Conservation (phyloP, 2,113 vertebrate species). For the Ceratotherium simum region DNA sequence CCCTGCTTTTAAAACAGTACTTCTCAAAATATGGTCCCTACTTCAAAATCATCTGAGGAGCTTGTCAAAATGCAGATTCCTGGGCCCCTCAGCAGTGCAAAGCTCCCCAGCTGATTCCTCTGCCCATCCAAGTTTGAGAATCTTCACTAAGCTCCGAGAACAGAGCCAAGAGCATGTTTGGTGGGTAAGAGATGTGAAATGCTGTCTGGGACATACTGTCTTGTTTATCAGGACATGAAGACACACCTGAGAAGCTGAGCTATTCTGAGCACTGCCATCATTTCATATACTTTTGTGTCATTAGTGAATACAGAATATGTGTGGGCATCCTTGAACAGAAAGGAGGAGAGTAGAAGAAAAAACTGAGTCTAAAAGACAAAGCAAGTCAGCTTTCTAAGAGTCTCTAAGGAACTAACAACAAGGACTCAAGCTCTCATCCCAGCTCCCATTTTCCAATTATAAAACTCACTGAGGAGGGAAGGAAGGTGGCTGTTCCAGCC, state of each 20-base stretch:
- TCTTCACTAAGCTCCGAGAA: not conserved
- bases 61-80: constrained; percentile 23
- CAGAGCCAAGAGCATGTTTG: not conserved
- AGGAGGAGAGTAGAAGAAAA: constrained; percentile 39
- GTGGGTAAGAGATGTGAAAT: not conserved
- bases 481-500: not conserved
- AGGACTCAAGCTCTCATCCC: constrained; percentile 4
- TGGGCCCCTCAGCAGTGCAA: not conserved
- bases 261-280: constrained; percentile 34
- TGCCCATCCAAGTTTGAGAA: not conserved
- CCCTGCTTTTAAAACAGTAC: constrained; percentile 12
- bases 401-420: not conserved
- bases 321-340: constrained; percentile 55
- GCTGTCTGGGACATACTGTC: constrained; percentile 64
- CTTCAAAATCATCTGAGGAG: constrained; percentile 15
- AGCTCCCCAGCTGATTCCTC: not conserved
- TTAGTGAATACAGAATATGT: constrained; percentile 48
- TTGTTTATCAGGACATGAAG: constrained; percentile 59
- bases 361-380: constrained; percentile 60
- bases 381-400: constrained; percentile 43
- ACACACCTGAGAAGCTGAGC: constrained; percentile 48
- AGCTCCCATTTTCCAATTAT: not conserved
- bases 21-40: constrained; percentile 7
- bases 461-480: constrained; percentile 6
- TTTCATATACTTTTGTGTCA: constrained; percentile 40